Conservation (phyloP, 2,797 vertebrate species). For the Triplophysa yarkandensis region DNA sequence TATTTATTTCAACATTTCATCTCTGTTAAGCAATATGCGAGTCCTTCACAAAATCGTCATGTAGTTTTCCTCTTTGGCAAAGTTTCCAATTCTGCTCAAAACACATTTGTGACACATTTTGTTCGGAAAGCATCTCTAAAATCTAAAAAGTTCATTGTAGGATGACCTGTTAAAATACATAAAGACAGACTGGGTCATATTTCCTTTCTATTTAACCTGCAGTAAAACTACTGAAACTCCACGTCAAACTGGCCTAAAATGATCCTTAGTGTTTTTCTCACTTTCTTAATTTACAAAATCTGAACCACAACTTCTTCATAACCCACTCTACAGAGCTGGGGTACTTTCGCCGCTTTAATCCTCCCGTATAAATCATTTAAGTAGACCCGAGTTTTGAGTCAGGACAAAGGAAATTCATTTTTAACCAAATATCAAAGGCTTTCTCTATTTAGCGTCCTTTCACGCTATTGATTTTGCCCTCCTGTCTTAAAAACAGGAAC, state of each 20-base stretch:
- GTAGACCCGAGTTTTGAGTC: slow-evolving; percentile 46
- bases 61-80: slow-evolving; percentile 11
- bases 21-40: slow-evolving; percentile 14
- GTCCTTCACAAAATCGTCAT: background rate
- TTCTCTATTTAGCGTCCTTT: slow-evolving; percentile 52
- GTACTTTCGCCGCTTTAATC: slow-evolving; percentile 37
- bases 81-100: background rate
- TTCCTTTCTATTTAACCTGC: background rate
- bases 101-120: background rate
- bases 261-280: background rate
- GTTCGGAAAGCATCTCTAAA: background rate
- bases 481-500: slow-evolving; percentile 58
- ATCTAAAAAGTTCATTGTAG: background rate
- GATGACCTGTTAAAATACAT: background rate
- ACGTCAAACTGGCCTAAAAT: background rate
- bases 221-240: slow-evolving; percentile 12
- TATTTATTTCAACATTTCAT: slow-evolving; percentile 28
- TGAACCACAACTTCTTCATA: slow-evolving; percentile 11
- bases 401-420: slow-evolving; percentile 54
- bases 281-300: slow-evolving; percentile 20
- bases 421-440: slow-evolving; percentile 60
- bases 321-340: background rate
- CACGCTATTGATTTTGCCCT: slow-evolving; percentile 57
- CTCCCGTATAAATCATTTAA: slow-evolving; percentile 47
- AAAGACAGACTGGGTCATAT: too few species aligned